Conservation (phyloP, 2,888 invertebrate species). For the Drosophila setosimentum region DNA sequence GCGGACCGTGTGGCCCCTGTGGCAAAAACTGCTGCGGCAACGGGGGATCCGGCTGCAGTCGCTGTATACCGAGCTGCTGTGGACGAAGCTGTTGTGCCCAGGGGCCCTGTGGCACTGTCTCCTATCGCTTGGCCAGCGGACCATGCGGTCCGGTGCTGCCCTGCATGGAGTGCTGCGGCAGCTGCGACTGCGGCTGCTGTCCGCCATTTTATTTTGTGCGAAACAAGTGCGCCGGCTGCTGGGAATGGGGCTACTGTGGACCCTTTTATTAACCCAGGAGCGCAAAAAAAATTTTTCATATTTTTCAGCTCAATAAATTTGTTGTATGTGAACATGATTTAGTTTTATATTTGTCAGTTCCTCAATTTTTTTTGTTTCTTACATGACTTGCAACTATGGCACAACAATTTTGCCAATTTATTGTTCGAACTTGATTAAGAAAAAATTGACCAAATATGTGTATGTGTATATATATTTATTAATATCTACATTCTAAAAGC, state of each 20-base stretch:
- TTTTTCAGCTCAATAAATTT: slow-evolving; percentile 69
- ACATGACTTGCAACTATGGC: slow-evolving; percentile 5
- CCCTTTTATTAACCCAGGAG: slow-evolving; percentile 54
- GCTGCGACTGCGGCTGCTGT: slow-evolving; percentile 44
- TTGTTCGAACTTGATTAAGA: slow-evolving; percentile 37
- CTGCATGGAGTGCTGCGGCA: slow-evolving; percentile 47
- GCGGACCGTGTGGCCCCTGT: slow-evolving; percentile 31
- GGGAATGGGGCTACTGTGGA: slow-evolving; percentile 71
- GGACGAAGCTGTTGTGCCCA: slow-evolving; percentile 42
- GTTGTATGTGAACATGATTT: slow-evolving; percentile 25
- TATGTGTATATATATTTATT: not conserved
- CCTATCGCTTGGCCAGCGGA: slow-evolving; percentile 63
- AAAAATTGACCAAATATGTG: not conserved
- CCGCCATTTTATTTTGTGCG: slow-evolving; percentile 65
- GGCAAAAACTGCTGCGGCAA: slow-evolving; percentile 62
- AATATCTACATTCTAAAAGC: not conserved
- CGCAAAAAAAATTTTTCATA: slow-evolving; percentile 36
- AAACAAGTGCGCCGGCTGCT: slow-evolving; percentile 61
- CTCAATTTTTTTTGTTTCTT: not conserved
- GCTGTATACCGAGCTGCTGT: slow-evolving; percentile 59
- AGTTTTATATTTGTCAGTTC: not conserved
- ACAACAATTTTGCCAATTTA: slow-evolving; percentile 52
- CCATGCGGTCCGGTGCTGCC: slow-evolving; percentile 67
- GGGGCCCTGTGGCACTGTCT: slow-evolving; percentile 62
- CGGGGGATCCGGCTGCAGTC: slow-evolving; percentile 44